Base-by-base conservation (phyloP, 2,113 vertebrate species). In the Oncorhynchus mykiss region DNA sequence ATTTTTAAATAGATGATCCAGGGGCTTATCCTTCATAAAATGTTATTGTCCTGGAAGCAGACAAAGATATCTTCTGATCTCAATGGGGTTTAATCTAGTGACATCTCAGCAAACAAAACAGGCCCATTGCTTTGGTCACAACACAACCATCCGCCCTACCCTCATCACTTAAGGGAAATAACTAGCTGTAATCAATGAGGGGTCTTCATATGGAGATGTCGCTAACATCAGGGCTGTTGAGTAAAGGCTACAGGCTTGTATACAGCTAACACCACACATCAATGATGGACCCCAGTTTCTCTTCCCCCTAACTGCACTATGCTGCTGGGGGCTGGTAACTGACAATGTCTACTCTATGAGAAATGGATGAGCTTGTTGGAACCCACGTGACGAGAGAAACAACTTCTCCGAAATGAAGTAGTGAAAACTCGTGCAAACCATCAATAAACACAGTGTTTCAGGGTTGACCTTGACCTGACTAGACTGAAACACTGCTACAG, bases 21-120 rank as follows among this genome's bases (percentile, higher is more conserved):
- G 90, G 92, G 91, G 92, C 91, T 92, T 87, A 93, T 93, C 92
- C 91, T 84, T 91, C 86, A 93, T 93, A 91, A 93, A 90, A 93
- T 92, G 90, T 90, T 90, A 90, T 92, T 91, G 87, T 90, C 80
- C 84, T 85, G 73, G 75, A 81, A 77, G 76, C 77, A 90, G 85
- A 92, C 90, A 94, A 92, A 91, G 88, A 85, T 91, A 93, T 93
- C 91, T 93, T 92, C 86, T 92, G 91, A 91, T 90, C 91, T 87
- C 80, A 84, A 82, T 75, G 73, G 82, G 84, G 84, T 91, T 90
- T 91, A 92, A 92, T 93, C 90, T 92, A 84, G 75, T 72, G 79
- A 86, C 85, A 91, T 92, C 91, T 92, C 80, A 79, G n/a, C 2
- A 51, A 83, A 80, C 87, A 87, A 88, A 91, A 91, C 86, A 85